Evolutionary conservation across 2,113 vertebrate species (phyloP).

Genomic region (Procapra przewalskii): DNA sequence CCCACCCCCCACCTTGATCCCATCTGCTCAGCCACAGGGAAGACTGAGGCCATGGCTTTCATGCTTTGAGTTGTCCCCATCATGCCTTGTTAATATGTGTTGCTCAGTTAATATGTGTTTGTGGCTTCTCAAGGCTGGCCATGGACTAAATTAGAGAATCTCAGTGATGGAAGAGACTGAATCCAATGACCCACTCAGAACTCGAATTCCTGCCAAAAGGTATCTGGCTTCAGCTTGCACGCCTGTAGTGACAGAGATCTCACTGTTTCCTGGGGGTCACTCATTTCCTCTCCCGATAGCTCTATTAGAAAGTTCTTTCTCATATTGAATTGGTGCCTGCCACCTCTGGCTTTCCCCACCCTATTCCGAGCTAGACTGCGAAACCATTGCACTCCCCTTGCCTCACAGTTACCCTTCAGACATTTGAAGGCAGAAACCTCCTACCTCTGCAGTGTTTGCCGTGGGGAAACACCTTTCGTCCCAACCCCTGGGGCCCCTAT

Average conservation of each 20-base stretch:
- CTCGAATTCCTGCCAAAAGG: background rate
- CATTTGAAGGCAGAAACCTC: background rate
- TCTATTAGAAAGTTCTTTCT: background rate
- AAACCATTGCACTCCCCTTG: background rate
- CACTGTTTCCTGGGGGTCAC: background rate
- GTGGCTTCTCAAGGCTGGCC: background rate
- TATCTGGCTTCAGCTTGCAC: background rate
- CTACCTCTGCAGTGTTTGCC: background rate
- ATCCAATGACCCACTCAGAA: background rate
- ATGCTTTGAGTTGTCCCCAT: background rate
- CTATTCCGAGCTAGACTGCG: background rate
- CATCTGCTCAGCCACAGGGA: background rate
- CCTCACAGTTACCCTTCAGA: background rate
- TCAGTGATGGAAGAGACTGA: background rate
- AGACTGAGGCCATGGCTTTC: background rate
- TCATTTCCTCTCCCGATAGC: background rate
- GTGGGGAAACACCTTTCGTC: background rate
- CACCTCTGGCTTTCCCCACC: background rate
- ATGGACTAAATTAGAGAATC: background rate
- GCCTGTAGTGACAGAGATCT: background rate
- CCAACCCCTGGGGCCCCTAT: background rate
- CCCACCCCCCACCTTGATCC: no score
- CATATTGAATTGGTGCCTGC: background rate
- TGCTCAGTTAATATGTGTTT: background rate
- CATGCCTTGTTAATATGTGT: background rate